Evolutionary conservation across 2,113 vertebrate species (phyloP), one percentile per base, ranked within the genome.

Genomic region (Hemiprocne comata): DNA sequence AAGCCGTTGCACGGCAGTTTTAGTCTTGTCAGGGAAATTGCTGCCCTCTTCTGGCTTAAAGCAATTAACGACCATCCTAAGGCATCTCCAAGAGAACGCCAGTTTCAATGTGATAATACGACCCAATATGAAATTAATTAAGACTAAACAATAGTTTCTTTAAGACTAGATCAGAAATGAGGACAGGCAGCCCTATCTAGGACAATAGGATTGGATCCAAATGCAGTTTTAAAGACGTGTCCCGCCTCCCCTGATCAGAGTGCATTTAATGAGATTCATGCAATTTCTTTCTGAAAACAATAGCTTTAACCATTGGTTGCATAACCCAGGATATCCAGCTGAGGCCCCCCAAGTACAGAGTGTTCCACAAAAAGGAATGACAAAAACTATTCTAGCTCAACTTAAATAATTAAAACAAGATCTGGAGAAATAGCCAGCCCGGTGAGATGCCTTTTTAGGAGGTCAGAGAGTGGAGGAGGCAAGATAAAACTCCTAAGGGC

Each of bases 1-100:
- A 87, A 90, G 81, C 60, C 73, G 11, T 10, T 16, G 62, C 8
- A 9, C 50, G 10, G 85, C 57, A 4, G 48, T 82, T 94, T 83
- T 3, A 19, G 83, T 78, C 85, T 97, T 97, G 79, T 74, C 95
- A 97, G 97, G 97, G 96, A 96, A 97, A 95, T 96, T 97, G 91
- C 97, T 98, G 98, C 98, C 97, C 98, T 97, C 98, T 98, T 64
- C 97, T 97, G 98, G 97, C 79, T 70, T 10, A 15, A 34, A 54
- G 64, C 83, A 36, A 81, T n/a, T 72, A 67, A 64, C 14, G 3
- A 11, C 34, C n/a, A 18, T 92, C 91, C 28, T 61, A 81, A 91
- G 86, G 73, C 70, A 73, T 71, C 76, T n/a, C 70, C 54, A 5
- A 65, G 65, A 13, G 3, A 86, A 75, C 38, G 79, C 88, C 86